Base-by-base conservation (phyloP, 2,113 vertebrate genomes). In the Takifugu flavidus region DNA sequence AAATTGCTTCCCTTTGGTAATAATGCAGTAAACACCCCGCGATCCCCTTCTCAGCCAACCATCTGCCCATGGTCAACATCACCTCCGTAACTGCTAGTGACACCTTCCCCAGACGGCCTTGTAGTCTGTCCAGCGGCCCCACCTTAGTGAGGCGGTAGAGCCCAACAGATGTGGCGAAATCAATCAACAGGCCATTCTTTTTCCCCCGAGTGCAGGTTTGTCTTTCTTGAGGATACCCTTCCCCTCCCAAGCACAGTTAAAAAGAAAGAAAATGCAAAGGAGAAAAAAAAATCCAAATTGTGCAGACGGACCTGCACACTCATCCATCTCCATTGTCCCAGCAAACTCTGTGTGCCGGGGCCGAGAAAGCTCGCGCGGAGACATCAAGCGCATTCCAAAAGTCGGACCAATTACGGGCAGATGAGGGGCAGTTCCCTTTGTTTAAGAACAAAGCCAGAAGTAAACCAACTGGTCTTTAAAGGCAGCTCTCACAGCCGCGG, bases 321-420 rank as follows among this genome's bases (percentile, higher is more conserved):
- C 58, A 54, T 77, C 72, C 56, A 71, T 70, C 70, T 73, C 55
- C 59, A 69, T 64, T 77, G 72, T 87, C 59, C 74, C 69, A 62
- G 61, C 76, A 74, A 67, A 56, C 74, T 67, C 76, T 77, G 67
- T 77, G 63, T 77, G 77, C 56, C 75, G 65, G 74, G 81, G 71
- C 64, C 29, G 75, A 82, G 80, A 64, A 72, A 74, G 85, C 70
- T 72, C 31, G 60, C n/a, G 70, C 73, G 65, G 85, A 89, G 79
- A 90, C 90, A 90, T 90, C 86, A 90, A 91, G 88, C 83, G 71
- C 89, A 90, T 90, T 91, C 90, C 89, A 87, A 88, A 85, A 83
- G 82, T 75, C 76, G 77, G 82, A 74, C 87, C 90, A 91, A 90
- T 91, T 90, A 91, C 51, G 87, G 85, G 80, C 80, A 89, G 87